Base-by-base conservation (phyloP, 2,888 invertebrate species). In the Chelonus formosanus region DNA sequence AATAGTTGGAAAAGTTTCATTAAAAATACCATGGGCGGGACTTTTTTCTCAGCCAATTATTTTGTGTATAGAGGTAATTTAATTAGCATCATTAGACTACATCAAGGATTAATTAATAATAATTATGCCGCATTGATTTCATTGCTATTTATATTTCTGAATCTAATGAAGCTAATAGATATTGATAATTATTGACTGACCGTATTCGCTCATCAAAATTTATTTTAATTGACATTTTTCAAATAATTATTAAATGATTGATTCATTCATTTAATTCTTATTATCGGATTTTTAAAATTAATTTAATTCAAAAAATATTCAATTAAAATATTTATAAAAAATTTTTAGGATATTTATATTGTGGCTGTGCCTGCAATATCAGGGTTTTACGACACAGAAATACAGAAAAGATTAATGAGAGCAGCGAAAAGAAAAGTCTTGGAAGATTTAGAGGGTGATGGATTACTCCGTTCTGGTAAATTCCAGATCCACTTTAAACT, bases 11-110 rank as follows among this genome's bases (percentile, higher is more conserved):
- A 90, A 90, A 84, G 87, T 92, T 73, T 88, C 87, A 76, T 85
- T 92, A 5, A 90, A 90, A 80, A 93, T 94, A 78, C 93, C 94
- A 68, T 94, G 94, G 94, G 87, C 90, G 3, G 89, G 90, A 10
- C 86, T 94, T 36, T 92, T 91, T 86, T 89, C 88, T 3, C 90
- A 92, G 74, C 91, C 93, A 0, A 90, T 93, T 32, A 85, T 90
- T 0, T 88, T 93, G 20, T 88, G 89, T 76, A 87, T 94, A 54
- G 93, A 94, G 84, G 86, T 86, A 78, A 70, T 54, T 34, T 57
- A 47, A 10, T 31, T n/a, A 44, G 8, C 31, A 50, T 45, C 32
- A n/a, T 48, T 63, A 63, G 10, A 3, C 32, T 40, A 57, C n/a
- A 43, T 35, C 20, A 48, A 57, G 40, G n/a, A 54, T 53, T 20